A percentile compares a stretch with the other conserved stretches of the same genome.
phyloP scores from a whole-genome alignment of 2,888 invertebrate species.

The Theretra japonica region DNA sequence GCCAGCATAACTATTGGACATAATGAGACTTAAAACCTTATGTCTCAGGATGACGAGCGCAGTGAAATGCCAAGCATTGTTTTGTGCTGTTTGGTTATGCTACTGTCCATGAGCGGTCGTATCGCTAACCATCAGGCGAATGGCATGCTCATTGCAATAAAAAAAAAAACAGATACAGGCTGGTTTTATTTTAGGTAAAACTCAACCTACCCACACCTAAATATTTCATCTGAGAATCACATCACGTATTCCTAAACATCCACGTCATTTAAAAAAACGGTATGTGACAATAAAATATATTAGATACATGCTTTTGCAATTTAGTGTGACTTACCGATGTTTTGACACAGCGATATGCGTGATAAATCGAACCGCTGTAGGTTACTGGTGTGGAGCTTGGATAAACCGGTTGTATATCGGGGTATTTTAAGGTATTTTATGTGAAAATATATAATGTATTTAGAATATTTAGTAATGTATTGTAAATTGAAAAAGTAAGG shows the following conservation, averaged over 20 bases:
- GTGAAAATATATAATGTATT: background rate
- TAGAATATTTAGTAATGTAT: background rate
- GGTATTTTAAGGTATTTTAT: background rate
- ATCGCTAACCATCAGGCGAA: too few relatives aligned
- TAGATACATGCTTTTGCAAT: slow-evolving; percentile 66
- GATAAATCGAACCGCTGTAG: background rate
- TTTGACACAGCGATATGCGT: slow-evolving; percentile 14
- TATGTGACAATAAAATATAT: slow-evolving; percentile 57
- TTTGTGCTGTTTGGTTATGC: too few relatives aligned
- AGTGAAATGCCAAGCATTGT: too few relatives aligned
- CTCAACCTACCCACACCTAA: too few relatives aligned
- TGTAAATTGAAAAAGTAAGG: too few relatives aligned
- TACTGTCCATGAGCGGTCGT: too few relatives aligned
- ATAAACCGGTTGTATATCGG: slow-evolving; percentile 1
- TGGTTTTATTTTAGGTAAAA: too few relatives aligned
- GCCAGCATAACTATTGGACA: too few relatives aligned
- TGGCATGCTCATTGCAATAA: too few relatives aligned
- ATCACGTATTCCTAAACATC: slow-evolving; percentile 8
- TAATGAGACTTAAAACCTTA: too few relatives aligned
- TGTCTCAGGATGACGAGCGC: too few relatives aligned
- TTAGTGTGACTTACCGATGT: slow-evolving; percentile 39
- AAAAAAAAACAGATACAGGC: too few relatives aligned
- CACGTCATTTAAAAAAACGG: slow-evolving; percentile 32
- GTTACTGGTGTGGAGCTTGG: slow-evolving; percentile 4
- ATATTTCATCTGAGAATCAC: background rate